These are phyloP conservation scores for Macroteleia sp. DNA, from an alignment of 2,888 invertebrate species.

Conservation along the genomic window DNA sequence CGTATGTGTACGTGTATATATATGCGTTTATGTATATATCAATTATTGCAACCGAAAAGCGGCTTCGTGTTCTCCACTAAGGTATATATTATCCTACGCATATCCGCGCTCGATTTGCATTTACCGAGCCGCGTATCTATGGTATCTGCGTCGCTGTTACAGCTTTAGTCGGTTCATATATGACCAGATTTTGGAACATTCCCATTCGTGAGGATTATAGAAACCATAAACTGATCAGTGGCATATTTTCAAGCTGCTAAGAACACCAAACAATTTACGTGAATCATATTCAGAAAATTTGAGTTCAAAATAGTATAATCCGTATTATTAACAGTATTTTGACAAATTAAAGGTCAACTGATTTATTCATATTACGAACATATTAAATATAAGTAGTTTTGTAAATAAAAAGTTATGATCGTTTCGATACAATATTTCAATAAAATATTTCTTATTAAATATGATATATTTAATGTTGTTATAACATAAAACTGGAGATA, in stretches of 20 bases:
- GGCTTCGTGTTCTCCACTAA: constrained; percentile 55
- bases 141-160: constrained; percentile 47
- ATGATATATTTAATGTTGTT: no score
- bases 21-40: constrained; percentile 73
- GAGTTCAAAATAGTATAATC: no score
- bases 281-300: no score
- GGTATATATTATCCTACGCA: constrained; percentile 57
- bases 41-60: constrained; percentile 75
- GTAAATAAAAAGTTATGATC: no score
- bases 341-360: no score
- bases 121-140: constrained; percentile 52
- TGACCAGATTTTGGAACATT: constrained; percentile 51
- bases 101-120: constrained; percentile 59
- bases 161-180: constrained; percentile 60
- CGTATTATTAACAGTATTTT: no score
- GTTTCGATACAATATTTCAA: no score
- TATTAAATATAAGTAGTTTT: no score
- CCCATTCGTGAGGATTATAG: constrained; percentile 53
- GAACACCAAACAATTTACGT: no score
- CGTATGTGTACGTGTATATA: constrained; percentile 14
- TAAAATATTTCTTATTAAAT: no score
- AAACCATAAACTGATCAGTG: constrained; percentile 52
- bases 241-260: constrained; percentile 28
- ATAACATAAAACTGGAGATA: no score
- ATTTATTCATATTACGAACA: no score